Percentiles rank a stretch among this genome's conserved stretches.
Evolutionary conservation across 37 sponge, comb jelly and placozoan species (phyloP).

Genomic region (Diacarnus erythraeanus): DNA sequence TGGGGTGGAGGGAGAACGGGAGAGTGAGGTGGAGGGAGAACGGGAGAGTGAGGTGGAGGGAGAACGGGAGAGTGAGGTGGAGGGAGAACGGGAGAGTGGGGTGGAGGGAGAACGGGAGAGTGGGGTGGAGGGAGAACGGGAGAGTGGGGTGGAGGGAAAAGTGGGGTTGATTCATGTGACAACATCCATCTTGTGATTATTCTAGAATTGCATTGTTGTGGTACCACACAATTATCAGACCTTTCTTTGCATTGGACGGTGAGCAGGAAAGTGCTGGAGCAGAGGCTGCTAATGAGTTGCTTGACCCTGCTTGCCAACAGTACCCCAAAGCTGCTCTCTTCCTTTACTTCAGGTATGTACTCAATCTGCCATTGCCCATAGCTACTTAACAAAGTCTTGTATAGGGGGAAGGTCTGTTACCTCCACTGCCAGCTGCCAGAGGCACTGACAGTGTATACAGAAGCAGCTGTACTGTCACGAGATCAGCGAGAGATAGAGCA

Average conservation of each 20-base stretch:
- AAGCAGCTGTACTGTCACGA: constrained; percentile 46
- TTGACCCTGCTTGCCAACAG: constrained; percentile 30
- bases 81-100: not conserved
- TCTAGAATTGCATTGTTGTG: constrained; percentile 78
- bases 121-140: constrained; percentile 7
- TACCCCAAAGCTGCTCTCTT: constrained; percentile 82
- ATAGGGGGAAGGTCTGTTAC: constrained; percentile 30
- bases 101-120: not conserved
- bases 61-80: not conserved
- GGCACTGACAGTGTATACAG: constrained; percentile 69
- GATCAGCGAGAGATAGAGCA: constrained; percentile 87
- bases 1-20: not conserved
- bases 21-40: not conserved
- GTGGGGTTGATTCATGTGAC: not conserved
- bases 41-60: too few species aligned
- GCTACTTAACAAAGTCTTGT: not conserved
- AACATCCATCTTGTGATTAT: not conserved
- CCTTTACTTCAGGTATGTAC: constrained; percentile 62
- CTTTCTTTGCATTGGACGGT: constrained; percentile 92
- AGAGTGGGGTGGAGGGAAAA: too few species aligned
- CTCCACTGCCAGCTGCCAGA: constrained; percentile 42
- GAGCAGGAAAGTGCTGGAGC: constrained; percentile 70
- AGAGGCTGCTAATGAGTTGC: constrained; percentile 56
- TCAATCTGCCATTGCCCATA: not conserved
- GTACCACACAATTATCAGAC: constrained; percentile 86